Base-by-base conservation (phyloP, 1,140 invertebrate species). In the Asobara japonica region DNA sequence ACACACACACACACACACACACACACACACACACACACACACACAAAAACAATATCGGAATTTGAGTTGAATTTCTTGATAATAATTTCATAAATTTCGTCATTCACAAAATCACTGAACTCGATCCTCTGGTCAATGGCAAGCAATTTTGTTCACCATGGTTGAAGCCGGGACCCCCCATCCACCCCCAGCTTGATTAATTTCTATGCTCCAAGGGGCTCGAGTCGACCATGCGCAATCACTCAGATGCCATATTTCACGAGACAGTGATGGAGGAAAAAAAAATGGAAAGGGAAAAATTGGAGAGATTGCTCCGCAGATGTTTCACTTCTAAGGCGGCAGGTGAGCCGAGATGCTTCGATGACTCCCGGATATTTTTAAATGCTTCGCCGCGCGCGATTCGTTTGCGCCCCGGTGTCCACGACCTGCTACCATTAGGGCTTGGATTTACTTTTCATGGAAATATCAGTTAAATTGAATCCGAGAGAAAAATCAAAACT, bases 261-360 rank as follows among this genome's bases (percentile, higher is more conserved):
- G 7, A 56, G 18, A 56, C 22, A 56, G 8, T 27, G 22, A 11
- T 36, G 11, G 31, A 36, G 11, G 5, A 56, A 56, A 27, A 56
- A 56, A 56, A 56, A 56, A 51, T 38, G 41, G 13, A 45, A 45
- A 45, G n/a, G 41, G 41, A 7, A 45, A 16, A 45, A 45, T 45
- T 3, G 41, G 18, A 25, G 22, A 56, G 51, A 56, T 56, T 27
- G 22, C 51, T 56, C 20, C 74, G 84, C 85, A 86, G 86, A 85
- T 87, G 85, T 85, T 84, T 76, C 61, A 38, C 65, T 48, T 71
- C 45, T 41, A 16, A 74, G 69, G 45, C 61, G 65, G 25, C 71
- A 87, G 84, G 84, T 86, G 86, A 84, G 71, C 66, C 76, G 83
- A 79, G 76, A 84, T 85, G 83, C 82, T 85, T 85, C 81, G 79